Conservation (phyloP, 2,797 vertebrate genomes). For the Coluber constrictor region DNA sequence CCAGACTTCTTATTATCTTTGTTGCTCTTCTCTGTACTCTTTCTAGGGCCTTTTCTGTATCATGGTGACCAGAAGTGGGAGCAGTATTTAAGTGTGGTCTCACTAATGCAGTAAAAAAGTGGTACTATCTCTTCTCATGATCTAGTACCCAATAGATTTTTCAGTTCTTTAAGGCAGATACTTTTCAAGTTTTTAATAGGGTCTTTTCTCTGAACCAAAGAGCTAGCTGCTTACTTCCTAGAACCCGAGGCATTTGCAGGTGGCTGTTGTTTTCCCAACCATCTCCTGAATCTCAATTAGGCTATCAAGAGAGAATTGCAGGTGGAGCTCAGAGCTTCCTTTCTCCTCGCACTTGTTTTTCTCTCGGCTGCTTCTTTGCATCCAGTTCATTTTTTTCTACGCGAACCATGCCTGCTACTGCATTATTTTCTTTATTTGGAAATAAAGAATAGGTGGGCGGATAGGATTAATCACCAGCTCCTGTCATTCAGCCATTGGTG, state of each 20-base stretch:
- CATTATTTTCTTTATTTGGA: neutral
- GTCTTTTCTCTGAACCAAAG: neutral
- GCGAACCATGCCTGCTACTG: neutral
- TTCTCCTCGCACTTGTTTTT: neutral
- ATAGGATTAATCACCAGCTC: neutral
- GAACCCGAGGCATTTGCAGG: neutral
- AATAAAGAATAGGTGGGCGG: neutral
- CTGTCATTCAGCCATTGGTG: neutral
- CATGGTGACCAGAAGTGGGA: no score
- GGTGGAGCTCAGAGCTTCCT: neutral
- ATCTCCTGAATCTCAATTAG: neutral
- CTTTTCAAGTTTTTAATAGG: neutral
- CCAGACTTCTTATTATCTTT: no score
- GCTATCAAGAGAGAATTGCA: neutral
- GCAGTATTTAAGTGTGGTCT: no score
- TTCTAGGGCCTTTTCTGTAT: no score
- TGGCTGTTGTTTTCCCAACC: neutral
- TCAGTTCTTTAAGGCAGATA: neutral
- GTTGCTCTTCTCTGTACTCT: no score
- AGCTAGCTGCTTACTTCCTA: neutral
- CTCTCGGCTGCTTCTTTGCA: neutral
- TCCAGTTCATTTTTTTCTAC: neutral
- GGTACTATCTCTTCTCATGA: no score
- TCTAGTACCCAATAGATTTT: neutral
- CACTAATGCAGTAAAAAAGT: no score